Evolutionary conservation across 2,113 vertebrate species (phyloP), one percentile per base, ranked within the genome.

Genomic region (Phalacrocorax aristotelis): DNA sequence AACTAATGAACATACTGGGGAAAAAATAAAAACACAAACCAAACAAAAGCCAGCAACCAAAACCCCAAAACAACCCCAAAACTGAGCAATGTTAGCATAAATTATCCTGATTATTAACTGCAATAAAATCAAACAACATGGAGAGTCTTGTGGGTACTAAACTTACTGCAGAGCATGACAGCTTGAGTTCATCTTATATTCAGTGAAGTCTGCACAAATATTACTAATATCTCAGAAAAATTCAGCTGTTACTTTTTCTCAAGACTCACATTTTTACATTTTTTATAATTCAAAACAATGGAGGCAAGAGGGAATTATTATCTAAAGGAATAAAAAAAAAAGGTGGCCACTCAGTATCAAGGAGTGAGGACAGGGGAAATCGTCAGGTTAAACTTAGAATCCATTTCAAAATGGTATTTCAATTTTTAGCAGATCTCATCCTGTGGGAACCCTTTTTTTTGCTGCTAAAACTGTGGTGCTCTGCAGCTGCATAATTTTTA

Each of bases 121-220:
- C 54, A 94, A 65, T 64, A 90, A 96, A 90, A 89, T 77, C 30
- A 75, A 96, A 84, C 26, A 94, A 91, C 62, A 65, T 30, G 23
- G 30, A 74, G 49, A 93, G 58, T n/a, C 64, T 86, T 95, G n/a
- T 91, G 54, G 75, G 40, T 93, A 84, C 52, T 66, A 95, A 96
- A 84, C n/a, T 69, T 84, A 64, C 40, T 92, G 46, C 40, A 91
- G 29, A 93, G 18, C 34, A 49, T 83, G 87, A 84, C 82, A 97
- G 69, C 69, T 96, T 91, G 78, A 96, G 87, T 44, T 96, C 88
- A 96, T 94, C 70, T 95, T 55, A 68, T 77, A 93, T 96, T 96
- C 91, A 94, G 32, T 61, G 61, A 96, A 91, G 48, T 77, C 54
- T 93, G 42, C 62, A 69, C 79, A 95, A 96, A 96, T 89, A 29